Conservation (phyloP, 2,888 invertebrate species). For the Dynastes tityus region DNA sequence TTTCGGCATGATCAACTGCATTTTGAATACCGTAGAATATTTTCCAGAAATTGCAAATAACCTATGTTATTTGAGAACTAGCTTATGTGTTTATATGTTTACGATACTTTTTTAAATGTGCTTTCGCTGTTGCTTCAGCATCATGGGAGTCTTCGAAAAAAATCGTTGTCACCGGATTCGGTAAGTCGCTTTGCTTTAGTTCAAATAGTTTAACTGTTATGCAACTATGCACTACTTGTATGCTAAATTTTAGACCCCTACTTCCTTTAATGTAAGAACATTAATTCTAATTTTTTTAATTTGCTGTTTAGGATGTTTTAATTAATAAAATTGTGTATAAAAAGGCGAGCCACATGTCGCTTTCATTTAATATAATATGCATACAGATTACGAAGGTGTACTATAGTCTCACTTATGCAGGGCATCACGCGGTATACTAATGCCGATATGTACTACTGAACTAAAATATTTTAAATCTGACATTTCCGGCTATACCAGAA, state of each 20-base stretch:
- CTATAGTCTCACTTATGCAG: too few species aligned
- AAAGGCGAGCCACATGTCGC: too few species aligned
- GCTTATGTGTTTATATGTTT: constrained; percentile 38
- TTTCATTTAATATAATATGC: too few species aligned
- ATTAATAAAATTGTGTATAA: too few species aligned
- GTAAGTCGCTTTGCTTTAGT: constrained; percentile 69
- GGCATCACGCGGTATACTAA: too few species aligned
- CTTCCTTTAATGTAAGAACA: too few species aligned
- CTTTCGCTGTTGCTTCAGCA: constrained; percentile 70
- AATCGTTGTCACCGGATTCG: constrained; percentile 76
- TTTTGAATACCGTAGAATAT: neutral
- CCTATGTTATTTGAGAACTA: constrained; percentile 31
- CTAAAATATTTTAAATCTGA: too few species aligned
- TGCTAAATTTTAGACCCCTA: neutral
- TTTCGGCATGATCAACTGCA: constrained; percentile 28
- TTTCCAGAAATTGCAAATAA: constrained; percentile 5
- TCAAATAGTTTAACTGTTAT: neutral
- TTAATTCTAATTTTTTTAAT: too few species aligned
- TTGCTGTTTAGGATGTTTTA: too few species aligned
- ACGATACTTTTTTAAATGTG: constrained; percentile 59
- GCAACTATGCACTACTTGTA: neutral
- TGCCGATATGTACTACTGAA: too few species aligned
- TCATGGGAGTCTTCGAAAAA: constrained; percentile 75
- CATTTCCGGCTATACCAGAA: too few species aligned
- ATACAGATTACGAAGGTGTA: too few species aligned